phyloP scores from a whole-genome alignment of 1,140 invertebrate species.

The Leucophenga varia region DNA sequence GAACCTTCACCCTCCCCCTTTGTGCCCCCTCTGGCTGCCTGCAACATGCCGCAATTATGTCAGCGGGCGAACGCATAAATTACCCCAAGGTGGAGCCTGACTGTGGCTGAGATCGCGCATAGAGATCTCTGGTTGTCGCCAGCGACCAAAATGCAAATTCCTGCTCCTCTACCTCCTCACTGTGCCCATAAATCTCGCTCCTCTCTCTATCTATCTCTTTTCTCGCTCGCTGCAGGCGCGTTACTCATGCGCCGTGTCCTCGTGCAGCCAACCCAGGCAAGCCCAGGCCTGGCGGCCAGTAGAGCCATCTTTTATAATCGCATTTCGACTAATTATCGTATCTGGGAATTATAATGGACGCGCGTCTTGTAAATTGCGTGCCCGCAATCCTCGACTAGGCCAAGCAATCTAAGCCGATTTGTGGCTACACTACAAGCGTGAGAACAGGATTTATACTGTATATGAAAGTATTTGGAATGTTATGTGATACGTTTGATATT shows the following conservation, averaged over 20 bases:
- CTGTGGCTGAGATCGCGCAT: slow-evolving; percentile 13
- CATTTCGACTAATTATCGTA: slow-evolving; percentile 54
- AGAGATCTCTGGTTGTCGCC: slow-evolving; percentile 30
- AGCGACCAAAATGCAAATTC: slow-evolving; percentile 26
- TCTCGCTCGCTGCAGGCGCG: slow-evolving; percentile 39
- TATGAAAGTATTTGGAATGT: too few species aligned
- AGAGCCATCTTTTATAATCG: slow-evolving; percentile 43
- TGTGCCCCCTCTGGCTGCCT: background rate
- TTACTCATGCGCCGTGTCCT: slow-evolving; percentile 45
- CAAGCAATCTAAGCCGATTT: too few species aligned
- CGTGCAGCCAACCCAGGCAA: slow-evolving; percentile 1
- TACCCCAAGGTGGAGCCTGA: slow-evolving; percentile 18
- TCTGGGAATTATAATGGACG: slow-evolving; percentile 43
- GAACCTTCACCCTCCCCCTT: background rate
- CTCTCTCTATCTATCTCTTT: too few species aligned
- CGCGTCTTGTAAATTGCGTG: slow-evolving; percentile 39
- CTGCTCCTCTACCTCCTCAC: background rate
- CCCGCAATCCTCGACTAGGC: slow-evolving; percentile 17
- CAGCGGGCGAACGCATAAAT: slow-evolving; percentile 43
- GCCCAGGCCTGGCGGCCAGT: slow-evolving; percentile 5
- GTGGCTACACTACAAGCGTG: too few species aligned
- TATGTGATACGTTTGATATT: too few species aligned
- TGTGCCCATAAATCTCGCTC: slow-evolving; percentile 35
- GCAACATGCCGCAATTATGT: slow-evolving; percentile 34
- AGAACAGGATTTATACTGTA: too few species aligned